These are phyloP conservation scores for Glaucopsyche alexis DNA, from an alignment of 2,888 invertebrate genomes.

Conservation along the genomic window DNA sequence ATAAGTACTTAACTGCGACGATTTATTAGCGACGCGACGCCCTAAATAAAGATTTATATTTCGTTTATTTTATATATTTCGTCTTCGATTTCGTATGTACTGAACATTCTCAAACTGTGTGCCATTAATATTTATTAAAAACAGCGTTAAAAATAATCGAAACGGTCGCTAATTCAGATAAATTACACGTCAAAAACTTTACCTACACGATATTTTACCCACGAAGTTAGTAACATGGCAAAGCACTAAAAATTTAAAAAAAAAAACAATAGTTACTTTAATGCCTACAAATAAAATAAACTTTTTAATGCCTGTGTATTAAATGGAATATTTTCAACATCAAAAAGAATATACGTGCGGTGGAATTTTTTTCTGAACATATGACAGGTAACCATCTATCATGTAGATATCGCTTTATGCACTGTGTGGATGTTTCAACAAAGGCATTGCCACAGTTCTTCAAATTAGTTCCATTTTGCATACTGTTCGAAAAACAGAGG, in stretches of 20 bases:
- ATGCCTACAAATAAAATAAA: not conserved
- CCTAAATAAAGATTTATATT: constrained; percentile 1
- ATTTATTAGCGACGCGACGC: not conserved
- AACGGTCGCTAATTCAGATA: not conserved
- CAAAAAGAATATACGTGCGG: constrained; percentile 30
- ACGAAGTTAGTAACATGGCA: not conserved
- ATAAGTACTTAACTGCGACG: not conserved
- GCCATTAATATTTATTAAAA: not conserved
- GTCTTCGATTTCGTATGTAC: not conserved
- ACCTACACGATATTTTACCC: not conserved
- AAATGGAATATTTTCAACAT: constrained; percentile 2
- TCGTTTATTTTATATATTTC: not conserved
- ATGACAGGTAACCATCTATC: constrained; percentile 60
- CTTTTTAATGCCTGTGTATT: not conserved
- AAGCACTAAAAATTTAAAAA: not conserved
- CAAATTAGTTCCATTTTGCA: constrained; percentile 23
- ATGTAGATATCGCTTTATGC: constrained; percentile 57
- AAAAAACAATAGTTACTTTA: not conserved
- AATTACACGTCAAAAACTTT: not conserved
- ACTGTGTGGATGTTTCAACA: constrained; percentile 36
- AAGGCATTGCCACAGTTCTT: constrained; percentile 9
- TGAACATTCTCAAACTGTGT: not conserved
- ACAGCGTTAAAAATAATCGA: too few relatives aligned
- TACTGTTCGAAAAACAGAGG: not conserved
- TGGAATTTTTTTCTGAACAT: constrained; percentile 36